phyloP scores from a whole-genome alignment of 2,888 invertebrate genomes.

The Diaprepes abbreviatus region DNA sequence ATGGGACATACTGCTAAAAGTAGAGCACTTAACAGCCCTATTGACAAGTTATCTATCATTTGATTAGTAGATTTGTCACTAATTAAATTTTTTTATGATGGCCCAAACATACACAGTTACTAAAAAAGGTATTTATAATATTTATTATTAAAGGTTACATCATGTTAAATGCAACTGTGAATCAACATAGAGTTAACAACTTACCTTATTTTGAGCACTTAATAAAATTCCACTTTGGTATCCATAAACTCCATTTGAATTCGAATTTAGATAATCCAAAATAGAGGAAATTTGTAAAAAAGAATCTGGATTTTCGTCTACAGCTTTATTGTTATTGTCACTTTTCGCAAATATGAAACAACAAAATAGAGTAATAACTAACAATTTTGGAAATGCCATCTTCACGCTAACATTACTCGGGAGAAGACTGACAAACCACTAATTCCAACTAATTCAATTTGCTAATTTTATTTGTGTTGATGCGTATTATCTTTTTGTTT shows the following conservation, averaged over 20 bases:
- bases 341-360: slow-evolving; percentile 20
- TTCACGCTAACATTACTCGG: slow-evolving; percentile 27
- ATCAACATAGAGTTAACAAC: slow-evolving; percentile 56
- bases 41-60: too few species aligned
- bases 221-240: slow-evolving; percentile 68
- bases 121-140: too few species aligned
- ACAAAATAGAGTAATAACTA: slow-evolving; percentile 19
- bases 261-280: slow-evolving; percentile 69
- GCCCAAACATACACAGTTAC: too few species aligned
- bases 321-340: slow-evolving; percentile 3
- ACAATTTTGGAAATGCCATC: slow-evolving; percentile 24
- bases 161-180: too few species aligned
- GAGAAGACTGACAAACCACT: slow-evolving; percentile 4
- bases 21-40: too few species aligned
- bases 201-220: slow-evolving; percentile 69
- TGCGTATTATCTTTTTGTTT: slow-evolving; percentile 23
- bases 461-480: slow-evolving; percentile 22
- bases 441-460: background rate
- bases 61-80: too few species aligned
- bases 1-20: too few species aligned
- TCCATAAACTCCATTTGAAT: slow-evolving; percentile 67
- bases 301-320: slow-evolving; percentile 19
- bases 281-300: slow-evolving; percentile 62
- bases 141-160: too few species aligned
- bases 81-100: too few species aligned